phyloP scores from a whole-genome alignment of 2,113 vertebrate genomes.

The Acinonyx jubatus region DNA sequence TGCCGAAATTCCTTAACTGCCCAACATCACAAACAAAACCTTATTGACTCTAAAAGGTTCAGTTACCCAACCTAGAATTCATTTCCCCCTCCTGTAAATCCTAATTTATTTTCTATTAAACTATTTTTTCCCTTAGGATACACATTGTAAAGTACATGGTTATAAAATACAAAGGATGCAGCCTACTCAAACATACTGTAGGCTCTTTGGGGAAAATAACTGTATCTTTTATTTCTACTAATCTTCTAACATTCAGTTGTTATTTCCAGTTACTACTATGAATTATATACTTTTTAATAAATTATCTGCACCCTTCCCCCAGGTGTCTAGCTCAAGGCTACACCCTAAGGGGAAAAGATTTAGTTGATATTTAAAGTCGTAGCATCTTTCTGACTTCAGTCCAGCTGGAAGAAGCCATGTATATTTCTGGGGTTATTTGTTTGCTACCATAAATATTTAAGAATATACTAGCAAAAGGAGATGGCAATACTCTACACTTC shows the following conservation, averaged over 20 bases:
- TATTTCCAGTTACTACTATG: not conserved
- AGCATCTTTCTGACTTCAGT: not conserved
- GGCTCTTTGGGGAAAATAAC: not conserved
- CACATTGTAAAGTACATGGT: not conserved
- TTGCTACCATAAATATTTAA: constrained; percentile 39
- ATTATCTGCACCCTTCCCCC: not conserved
- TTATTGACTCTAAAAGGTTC: not conserved
- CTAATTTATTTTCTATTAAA: constrained; percentile 39
- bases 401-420: not conserved
- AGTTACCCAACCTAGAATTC: not conserved
- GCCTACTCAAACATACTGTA: not conserved
- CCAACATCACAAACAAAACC: not conserved
- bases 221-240: not conserved
- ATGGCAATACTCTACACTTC: not conserved
- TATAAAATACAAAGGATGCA: not conserved
- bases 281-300: not conserved
- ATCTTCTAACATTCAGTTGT: not conserved
- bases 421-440: not conserved
- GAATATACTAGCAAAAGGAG: not conserved
- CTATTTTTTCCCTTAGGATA: not conserved
- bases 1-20: not conserved
- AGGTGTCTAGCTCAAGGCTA: not conserved
- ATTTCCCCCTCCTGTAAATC: not conserved
- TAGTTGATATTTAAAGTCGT: not conserved
- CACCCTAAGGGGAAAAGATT: not conserved